Conservation (phyloP, 2,113 vertebrate genomes). For the Corythornis vintsioides region DNA sequence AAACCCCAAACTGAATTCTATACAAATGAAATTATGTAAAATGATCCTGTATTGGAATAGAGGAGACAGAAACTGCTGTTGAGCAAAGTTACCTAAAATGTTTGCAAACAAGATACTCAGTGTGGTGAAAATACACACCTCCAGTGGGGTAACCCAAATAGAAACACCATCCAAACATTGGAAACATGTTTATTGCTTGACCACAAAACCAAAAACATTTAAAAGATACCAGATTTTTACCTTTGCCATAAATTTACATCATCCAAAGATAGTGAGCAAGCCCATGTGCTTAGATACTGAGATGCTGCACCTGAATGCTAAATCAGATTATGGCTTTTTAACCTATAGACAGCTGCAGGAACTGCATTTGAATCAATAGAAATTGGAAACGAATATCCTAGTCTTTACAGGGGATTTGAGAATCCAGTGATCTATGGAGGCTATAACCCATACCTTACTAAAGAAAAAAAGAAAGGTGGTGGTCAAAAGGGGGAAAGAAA, state of each 20-base stretch:
- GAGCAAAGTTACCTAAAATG: neutral
- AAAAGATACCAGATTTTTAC: neutral
- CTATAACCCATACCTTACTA: neutral
- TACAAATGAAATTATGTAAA: neutral
- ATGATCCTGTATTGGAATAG: neutral
- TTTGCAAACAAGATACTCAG: neutral
- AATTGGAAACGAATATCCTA: neutral
- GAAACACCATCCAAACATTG: neutral
- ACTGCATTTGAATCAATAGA: neutral
- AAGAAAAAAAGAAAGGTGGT: neutral
- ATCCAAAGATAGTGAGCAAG: neutral
- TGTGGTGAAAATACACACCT: neutral
- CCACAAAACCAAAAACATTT: neutral
- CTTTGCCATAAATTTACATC: neutral
- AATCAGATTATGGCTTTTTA: neutral
- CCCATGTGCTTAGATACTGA: neutral
- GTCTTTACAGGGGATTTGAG: neutral
- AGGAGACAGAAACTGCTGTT: neutral
- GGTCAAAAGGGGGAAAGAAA: neutral
- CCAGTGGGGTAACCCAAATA: neutral
- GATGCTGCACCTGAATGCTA: neutral
- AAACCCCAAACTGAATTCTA: neutral
- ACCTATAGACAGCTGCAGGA: rapidly evolving
- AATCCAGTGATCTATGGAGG: neutral
- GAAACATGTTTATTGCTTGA: neutral